Conservation (phyloP, 2,797 vertebrate species). For the Melanotaenia parkinsoni region DNA sequence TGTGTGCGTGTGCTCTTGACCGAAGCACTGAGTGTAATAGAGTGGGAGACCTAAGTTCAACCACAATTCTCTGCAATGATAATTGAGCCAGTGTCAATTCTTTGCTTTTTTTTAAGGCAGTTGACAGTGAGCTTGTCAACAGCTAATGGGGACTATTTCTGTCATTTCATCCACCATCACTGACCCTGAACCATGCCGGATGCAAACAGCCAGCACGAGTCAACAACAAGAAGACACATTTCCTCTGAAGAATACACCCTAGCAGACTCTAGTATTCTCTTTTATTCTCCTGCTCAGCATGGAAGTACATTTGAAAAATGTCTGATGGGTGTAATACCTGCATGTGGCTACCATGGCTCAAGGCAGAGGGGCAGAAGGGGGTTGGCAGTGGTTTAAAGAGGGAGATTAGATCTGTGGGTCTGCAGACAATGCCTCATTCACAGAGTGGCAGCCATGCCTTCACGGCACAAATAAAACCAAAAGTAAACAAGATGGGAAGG, state of each 20-base stretch:
- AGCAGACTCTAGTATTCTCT: constrained; percentile 23
- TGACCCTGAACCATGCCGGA: constrained; percentile 56
- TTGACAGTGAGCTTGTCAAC: constrained; percentile 52
- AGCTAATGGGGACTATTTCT: constrained; percentile 47
- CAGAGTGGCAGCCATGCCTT: constrained; percentile 60
- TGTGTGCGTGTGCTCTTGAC: constrained; percentile 21
- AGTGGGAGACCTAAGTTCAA: constrained; percentile 45
- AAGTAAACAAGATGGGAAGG: constrained; percentile 75
- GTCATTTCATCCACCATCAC: constrained; percentile 61
- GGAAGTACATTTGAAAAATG: constrained; percentile 52
- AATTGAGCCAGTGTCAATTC: constrained; percentile 60
- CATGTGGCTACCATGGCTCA: constrained; percentile 57
- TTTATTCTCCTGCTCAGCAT: constrained; percentile 40
- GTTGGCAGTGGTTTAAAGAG: constrained; percentile 53
- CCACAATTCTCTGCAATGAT: constrained; percentile 54
- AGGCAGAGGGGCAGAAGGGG: constrained; percentile 52
- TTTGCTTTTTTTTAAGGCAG: constrained; percentile 44
- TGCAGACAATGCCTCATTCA: constrained; percentile 79
- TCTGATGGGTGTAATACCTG: constrained; percentile 68
- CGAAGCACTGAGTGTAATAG: constrained; percentile 29
- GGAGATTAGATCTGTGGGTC: constrained; percentile 69
- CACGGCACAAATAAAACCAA: constrained; percentile 59
- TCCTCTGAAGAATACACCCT: constrained; percentile 32
- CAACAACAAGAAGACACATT: constrained; percentile 51
- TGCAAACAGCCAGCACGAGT: constrained; percentile 53